Conservation (phyloP, 1,140 invertebrate genomes). For the Drosophila littoralis region DNA sequence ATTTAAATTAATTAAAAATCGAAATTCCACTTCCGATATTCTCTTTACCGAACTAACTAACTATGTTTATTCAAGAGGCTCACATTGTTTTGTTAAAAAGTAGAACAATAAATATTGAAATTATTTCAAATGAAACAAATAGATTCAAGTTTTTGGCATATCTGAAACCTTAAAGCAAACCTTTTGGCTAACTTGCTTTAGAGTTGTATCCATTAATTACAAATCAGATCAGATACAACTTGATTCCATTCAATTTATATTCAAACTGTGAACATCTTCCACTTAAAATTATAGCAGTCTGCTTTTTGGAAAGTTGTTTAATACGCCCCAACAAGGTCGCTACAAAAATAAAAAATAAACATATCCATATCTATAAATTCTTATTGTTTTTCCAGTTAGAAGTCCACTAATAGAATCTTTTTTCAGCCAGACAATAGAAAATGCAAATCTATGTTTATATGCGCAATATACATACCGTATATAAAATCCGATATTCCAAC, state of each 20-base stretch:
- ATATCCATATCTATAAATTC: constrained; percentile 2
- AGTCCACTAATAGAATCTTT: constrained; percentile 48
- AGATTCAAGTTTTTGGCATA: neutral
- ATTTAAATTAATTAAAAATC: constrained; percentile 1
- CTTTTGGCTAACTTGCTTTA: constrained; percentile 16
- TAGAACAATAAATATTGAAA: constrained; percentile 1
- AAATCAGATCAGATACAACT: constrained; percentile 23
- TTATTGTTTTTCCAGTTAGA: constrained; percentile 47
- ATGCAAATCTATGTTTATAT: constrained; percentile 55
- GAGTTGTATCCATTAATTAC: constrained; percentile 17
- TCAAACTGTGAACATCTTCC: constrained; percentile 14
- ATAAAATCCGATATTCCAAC: constrained; percentile 36
- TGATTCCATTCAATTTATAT: constrained; percentile 25
- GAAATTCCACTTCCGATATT: constrained; percentile 5
- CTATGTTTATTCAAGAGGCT: neutral
- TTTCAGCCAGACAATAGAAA: constrained; percentile 62
- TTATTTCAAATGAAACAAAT: neutral
- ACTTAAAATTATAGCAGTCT: constrained; percentile 15
- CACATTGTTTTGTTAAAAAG: neutral
- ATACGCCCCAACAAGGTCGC: constrained; percentile 18
- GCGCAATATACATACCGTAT: neutral
- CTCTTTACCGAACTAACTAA: neutral
- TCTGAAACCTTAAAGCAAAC: neutral
- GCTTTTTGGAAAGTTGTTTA: constrained; percentile 59
- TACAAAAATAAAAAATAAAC: neutral